A percentile compares a stretch with the other conserved stretches of the same genome.
Evolutionary conservation across 2,888 invertebrate genomes (phyloP).

Genomic region (Limenitis camilla): DNA sequence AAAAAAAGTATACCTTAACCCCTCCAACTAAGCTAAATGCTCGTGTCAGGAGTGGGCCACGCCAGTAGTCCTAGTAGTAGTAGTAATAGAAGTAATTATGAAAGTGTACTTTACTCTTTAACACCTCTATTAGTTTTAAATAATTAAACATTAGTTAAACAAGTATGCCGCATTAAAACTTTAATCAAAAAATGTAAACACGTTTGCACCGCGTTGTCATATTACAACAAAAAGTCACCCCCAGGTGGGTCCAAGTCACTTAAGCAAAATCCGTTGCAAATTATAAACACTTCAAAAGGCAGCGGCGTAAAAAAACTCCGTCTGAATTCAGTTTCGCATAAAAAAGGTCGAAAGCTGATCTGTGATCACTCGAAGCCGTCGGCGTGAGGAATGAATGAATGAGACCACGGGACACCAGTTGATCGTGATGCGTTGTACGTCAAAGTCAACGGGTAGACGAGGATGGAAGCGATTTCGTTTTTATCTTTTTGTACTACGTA

Average conservation of each 20-base stretch:
- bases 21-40: no score
- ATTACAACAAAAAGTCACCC: constrained; percentile 4
- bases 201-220: not conserved
- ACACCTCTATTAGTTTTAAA: no score
- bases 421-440: constrained; percentile 69
- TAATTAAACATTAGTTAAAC: no score
- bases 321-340: constrained; percentile 26
- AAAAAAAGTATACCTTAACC: no score
- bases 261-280: constrained; percentile 15
- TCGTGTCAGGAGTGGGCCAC: no score
- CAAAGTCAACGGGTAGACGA: constrained; percentile 48
- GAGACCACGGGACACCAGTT: constrained; percentile 64
- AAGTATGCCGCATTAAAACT: not conserved
- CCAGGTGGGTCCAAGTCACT: constrained; percentile 18
- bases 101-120: no score
- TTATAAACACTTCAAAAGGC: constrained; percentile 25
- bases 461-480: constrained; percentile 36
- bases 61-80: no score
- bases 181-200: not conserved
- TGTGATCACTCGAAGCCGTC: constrained; percentile 66
- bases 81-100: no score
- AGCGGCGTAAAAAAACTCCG: constrained; percentile 20
- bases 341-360: constrained; percentile 54
- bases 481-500: constrained; percentile 5
- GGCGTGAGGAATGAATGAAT: constrained; percentile 52